These are phyloP conservation scores for Branchipolynoe longqiensis DNA, from an alignment of 2,888 invertebrate genomes.

Conservation along the genomic window DNA sequence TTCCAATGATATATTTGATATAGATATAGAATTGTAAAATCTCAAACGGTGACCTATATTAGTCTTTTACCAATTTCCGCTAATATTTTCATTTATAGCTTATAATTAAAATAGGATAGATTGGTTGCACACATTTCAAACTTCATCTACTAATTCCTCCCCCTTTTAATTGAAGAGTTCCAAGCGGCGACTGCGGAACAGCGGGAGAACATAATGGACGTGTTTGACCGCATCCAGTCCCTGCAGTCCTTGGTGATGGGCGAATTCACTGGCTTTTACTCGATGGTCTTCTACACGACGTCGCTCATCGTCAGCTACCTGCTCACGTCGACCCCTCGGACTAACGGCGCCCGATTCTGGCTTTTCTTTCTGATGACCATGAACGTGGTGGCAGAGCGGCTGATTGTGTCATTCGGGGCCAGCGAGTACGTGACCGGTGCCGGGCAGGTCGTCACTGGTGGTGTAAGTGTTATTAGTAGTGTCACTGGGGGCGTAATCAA, in stretches of 20 bases:
- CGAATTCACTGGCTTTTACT: constrained; percentile 86
- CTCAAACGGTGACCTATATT: no score
- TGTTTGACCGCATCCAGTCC: constrained; percentile 84
- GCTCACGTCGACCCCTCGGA: constrained; percentile 84
- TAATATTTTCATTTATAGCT: no score
- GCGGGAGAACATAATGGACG: constrained; percentile 84
- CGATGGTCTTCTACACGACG: constrained; percentile 85
- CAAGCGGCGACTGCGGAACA: constrained; percentile 84
- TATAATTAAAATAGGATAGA: no score
- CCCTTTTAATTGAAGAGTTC: constrained; percentile 76
- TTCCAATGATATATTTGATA: no score
- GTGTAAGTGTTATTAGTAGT: constrained; percentile 52
- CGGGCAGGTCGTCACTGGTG: constrained; percentile 57
- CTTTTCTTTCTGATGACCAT: constrained; percentile 84
- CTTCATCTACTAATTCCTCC: no score
- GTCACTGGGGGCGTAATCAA: no score
- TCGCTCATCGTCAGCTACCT: constrained; percentile 84
- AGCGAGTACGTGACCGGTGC: constrained; percentile 8
- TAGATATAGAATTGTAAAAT: no score
- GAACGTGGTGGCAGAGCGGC: constrained; percentile 83
- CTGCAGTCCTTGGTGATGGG: constrained; percentile 86
- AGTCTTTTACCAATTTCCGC: no score
- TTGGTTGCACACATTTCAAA: no score
- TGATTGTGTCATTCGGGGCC: constrained; percentile 66
- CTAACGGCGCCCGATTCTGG: constrained; percentile 84